A percentile compares a stretch with the other conserved stretches of the same genome.
Evolutionary conservation across 2,888 invertebrate genomes (phyloP).

Genomic region (Drosophila tanythrix): DNA sequence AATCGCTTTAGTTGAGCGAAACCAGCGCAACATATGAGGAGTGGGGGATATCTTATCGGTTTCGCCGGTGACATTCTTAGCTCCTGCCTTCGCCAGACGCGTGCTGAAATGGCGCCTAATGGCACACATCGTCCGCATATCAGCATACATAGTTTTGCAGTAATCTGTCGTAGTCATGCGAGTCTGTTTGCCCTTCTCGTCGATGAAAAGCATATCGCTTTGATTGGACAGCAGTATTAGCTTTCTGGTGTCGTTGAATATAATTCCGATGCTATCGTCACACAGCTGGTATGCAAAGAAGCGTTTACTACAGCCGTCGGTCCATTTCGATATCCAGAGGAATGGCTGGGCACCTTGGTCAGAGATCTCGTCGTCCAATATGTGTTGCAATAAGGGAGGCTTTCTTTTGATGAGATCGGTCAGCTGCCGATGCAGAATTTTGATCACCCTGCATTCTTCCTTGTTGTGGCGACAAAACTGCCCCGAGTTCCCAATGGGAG

Average conservation of each 20-base stretch:
- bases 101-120: too few species aligned
- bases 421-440: constrained; percentile 74
- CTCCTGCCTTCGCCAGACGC: too few species aligned
- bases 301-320: constrained; percentile 99
- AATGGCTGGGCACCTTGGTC: constrained; percentile 98
- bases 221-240: constrained; percentile 96
- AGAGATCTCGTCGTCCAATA: constrained; percentile 92
- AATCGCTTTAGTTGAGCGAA: too few species aligned
- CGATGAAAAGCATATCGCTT: constrained; percentile 97
- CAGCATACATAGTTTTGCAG: constrained; percentile 85
- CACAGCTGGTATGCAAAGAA: constrained; percentile 99
- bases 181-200: constrained; percentile 94
- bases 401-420: constrained; percentile 82
- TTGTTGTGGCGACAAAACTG: constrained; percentile 68
- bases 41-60: too few species aligned
- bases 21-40: too few species aligned
- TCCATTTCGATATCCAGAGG: constrained; percentile 99
- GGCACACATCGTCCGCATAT: too few species aligned
- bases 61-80: too few species aligned
- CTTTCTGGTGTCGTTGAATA: constrained; percentile 99
- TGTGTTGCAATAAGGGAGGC: constrained; percentile 86
- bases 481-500: too few species aligned
- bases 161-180: constrained; percentile 94
- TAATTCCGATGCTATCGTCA: constrained; percentile 98
- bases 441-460: too few species aligned